phyloP scores from a whole-genome alignment of 2,797 vertebrate genomes.

The Melanogrammus aeglefinus region DNA sequence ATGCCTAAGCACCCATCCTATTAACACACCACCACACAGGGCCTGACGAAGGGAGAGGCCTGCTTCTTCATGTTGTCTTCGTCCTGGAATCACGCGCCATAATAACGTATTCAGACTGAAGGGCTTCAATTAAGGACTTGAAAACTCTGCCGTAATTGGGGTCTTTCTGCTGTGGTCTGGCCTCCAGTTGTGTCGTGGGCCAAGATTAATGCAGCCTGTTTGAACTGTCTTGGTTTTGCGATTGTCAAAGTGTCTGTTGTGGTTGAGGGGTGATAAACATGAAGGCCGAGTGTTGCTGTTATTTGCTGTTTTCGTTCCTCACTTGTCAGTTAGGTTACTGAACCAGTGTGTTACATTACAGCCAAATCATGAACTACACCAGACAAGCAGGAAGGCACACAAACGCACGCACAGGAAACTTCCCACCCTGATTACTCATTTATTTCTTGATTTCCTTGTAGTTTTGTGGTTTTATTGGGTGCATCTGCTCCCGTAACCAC shows the following conservation, averaged over 20 bases:
- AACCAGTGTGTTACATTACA: not conserved
- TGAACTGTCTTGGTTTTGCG: conserved; percentile 61
- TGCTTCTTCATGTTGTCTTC: conserved; percentile 73
- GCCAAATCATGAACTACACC: not conserved
- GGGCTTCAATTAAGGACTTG: conserved; percentile 77
- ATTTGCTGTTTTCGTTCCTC: conserved; percentile 17
- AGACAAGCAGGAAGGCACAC: too few relatives aligned
- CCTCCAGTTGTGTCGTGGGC: conserved; percentile 66
- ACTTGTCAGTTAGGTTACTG: conserved; percentile 6
- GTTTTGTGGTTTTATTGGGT: too few relatives aligned
- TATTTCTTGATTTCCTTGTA: too few relatives aligned
- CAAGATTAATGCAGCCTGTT: conserved; percentile 65
- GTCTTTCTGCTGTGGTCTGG: conserved; percentile 68
- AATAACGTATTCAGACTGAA: conserved; percentile 80
- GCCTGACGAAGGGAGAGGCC: conserved; percentile 61
- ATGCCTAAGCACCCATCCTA: conserved; percentile 72
- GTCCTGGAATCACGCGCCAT: conserved; percentile 72
- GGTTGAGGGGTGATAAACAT: conserved; percentile 52
- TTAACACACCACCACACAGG: conserved; percentile 71
- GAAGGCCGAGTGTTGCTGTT: conserved; percentile 33
- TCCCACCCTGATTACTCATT: too few relatives aligned
- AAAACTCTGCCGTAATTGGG: conserved; percentile 77
- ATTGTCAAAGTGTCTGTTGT: conserved; percentile 54
- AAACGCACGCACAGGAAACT: too few relatives aligned
- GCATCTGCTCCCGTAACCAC: too few relatives aligned